Percentiles rank a stretch among this genome's conserved stretches.
These are phyloP conservation scores for Triops cancriformis DNA, from an alignment of 1,140 invertebrate genomes.

Conservation along the genomic window DNA sequence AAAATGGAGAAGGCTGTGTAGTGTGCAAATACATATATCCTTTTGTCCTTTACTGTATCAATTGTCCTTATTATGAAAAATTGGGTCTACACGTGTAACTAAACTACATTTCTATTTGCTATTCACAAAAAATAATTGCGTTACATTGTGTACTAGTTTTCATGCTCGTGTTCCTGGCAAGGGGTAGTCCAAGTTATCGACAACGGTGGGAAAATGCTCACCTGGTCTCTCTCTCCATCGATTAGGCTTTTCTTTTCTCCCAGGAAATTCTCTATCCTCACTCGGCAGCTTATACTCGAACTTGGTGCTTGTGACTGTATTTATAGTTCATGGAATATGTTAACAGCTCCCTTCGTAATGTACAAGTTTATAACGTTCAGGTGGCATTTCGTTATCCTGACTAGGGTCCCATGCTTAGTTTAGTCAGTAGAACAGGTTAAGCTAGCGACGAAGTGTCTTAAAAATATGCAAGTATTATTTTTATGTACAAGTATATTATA, in stretches of 20 bases:
- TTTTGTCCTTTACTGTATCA: no score
- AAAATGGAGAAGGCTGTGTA: no score
- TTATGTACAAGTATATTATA: background rate
- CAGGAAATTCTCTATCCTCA: background rate
- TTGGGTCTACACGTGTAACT: no score
- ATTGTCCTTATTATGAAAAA: no score
- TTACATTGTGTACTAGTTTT: background rate
- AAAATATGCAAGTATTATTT: background rate
- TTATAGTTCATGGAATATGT: no score
- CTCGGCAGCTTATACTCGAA: background rate
- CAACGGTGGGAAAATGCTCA: slow-evolving; percentile 13
- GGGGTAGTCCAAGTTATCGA: background rate
- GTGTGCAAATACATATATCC: no score
- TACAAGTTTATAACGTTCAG: no score
- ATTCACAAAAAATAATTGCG: no score
- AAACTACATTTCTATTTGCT: no score
- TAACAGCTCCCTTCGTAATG: no score
- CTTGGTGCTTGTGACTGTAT: background rate
- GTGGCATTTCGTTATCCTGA: no score
- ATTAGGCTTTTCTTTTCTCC: background rate
- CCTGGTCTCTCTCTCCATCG: background rate
- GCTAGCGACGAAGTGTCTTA: background rate
- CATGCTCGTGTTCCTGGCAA: background rate
- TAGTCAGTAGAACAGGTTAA: background rate
- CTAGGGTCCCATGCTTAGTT: no score